Evolutionary conservation across 2,797 vertebrate genomes (phyloP).

Genomic region (Novumbra hubbsi): DNA sequence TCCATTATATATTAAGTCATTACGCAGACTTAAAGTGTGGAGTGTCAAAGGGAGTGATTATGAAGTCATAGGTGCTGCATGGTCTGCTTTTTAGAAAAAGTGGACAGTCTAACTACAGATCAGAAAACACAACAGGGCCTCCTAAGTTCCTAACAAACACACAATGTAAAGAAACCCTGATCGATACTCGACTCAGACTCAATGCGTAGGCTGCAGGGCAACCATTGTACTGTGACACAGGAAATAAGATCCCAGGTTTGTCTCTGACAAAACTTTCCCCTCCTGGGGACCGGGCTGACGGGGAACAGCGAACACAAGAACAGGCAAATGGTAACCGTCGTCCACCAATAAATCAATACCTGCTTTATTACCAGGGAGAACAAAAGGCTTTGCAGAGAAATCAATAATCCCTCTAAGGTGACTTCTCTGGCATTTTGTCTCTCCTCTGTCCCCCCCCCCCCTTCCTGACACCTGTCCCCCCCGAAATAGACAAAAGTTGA

Average conservation of each 20-base stretch:
- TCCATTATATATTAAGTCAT: not conserved
- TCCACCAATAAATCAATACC: conserved; percentile 76
- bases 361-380: conserved; percentile 79
- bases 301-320: conserved; percentile 45
- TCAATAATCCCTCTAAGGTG: conserved; percentile 63
- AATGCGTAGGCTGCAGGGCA: conserved; percentile 26
- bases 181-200: not conserved
- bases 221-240: conserved; percentile 35
- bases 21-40: not conserved
- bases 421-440: conserved; percentile 61
- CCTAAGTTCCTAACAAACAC: not conserved
- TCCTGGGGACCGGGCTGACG: conserved; percentile 34
- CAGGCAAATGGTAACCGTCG: conserved; percentile 70
- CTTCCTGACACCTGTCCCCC: conserved; percentile 37
- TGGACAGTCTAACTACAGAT: not conserved
- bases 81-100: not conserved
- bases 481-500: conserved; percentile 38
- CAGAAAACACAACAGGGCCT: not conserved
- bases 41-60: conserved; percentile 12
- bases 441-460: conserved; percentile 33
- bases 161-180: not conserved
- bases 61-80: not conserved
- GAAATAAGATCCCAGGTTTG: conserved; percentile 29
- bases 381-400: conserved; percentile 71
- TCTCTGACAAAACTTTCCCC: conserved; percentile 57